Evolutionary conservation across 2,113 vertebrate species (phyloP), one percentile per base, ranked within the genome.

Genomic region (Aythya baeri): DNA sequence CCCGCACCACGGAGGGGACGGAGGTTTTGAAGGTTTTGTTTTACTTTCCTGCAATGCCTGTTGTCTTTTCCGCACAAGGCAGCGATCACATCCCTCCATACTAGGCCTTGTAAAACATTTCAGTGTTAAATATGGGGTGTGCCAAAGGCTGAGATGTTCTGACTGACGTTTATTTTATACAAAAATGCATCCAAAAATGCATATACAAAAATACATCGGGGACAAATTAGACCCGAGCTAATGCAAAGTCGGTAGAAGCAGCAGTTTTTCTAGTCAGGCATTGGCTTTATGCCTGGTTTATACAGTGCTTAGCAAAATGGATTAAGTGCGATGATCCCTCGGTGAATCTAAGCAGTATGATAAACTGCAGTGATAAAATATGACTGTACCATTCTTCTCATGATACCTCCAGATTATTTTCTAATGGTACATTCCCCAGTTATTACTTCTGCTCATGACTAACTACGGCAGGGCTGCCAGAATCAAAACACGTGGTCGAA

Each of bases 131-230:
- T 32, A 75, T 41, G 54, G 5, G 10, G 6, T 10, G 54, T 49
- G 34, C 5, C 6, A 11, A 3, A 20, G 13, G n/a, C 0, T 8
- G 41, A 80, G 25, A 14, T 20, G 17, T 11, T 36, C 38, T 6
- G 34, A 41, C 7, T 12, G 25, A 67, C 7, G 18, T 13, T 66
- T 32, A 27, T 78, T 54, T 71, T 58, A 57, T 49, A 38, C 31
- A 67, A 54, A 38, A 4, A 2, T 6, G 25, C 31, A 17, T 74
- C 32, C 77, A 41, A 41, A 41, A 41, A 41, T 41, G 41, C 41
- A 41, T 41, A 41, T 41, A 41, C 41, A 12, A 41, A 41, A 41
- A 41, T n/a, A 17, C 5, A 63, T 13, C 1, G 1, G 54, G 57
- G 61, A 75, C 55, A 83, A 65, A 67, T 68, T 8, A 38, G 44